phyloP scores from a whole-genome alignment of 1,140 invertebrate species.

The Chrysopa pallens region DNA sequence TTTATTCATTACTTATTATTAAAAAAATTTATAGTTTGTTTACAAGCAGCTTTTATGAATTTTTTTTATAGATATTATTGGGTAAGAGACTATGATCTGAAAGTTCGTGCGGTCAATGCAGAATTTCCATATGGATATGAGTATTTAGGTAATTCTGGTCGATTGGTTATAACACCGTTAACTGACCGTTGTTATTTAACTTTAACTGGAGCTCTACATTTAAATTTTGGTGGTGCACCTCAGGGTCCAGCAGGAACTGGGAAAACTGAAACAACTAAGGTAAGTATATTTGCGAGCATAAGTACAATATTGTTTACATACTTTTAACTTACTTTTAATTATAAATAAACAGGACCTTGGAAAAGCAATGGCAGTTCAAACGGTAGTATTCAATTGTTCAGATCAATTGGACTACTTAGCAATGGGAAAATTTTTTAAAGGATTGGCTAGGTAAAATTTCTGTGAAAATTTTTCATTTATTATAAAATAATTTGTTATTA shows the following conservation, averaged over 20 bases:
- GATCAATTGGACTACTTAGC: conserved; percentile 53
- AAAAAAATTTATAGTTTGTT: too few relatives aligned
- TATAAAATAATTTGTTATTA: conserved; percentile 2
- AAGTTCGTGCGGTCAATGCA: conserved; percentile 43
- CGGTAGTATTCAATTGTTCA: conserved; percentile 62
- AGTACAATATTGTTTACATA: too few relatives aligned
- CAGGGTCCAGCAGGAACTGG: conserved; percentile 58
- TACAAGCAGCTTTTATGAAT: neutral
- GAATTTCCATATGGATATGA: conserved; percentile 84
- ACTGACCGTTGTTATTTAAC: conserved; percentile 67
- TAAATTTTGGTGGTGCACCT: conserved; percentile 53
- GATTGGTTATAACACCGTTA: conserved; percentile 74
- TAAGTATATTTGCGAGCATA: neutral
- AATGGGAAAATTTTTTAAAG: conserved; percentile 47
- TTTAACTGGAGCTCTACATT: conserved; percentile 44
- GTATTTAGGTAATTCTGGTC: conserved; percentile 76
- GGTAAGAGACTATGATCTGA: conserved; percentile 30
- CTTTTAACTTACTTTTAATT: neutral
- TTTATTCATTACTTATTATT: too few relatives aligned
- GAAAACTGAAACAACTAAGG: conserved; percentile 56
- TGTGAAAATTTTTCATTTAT: neutral
- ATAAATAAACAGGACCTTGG: conserved; percentile 32
- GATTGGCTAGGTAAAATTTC: conserved; percentile 24
- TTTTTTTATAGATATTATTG: conserved; percentile 38
- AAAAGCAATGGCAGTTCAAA: conserved; percentile 55